A percentile compares a stretch with the other conserved stretches of the same genome.
These are phyloP conservation scores for Wasmannia auropunctata DNA, from an alignment of 1,140 invertebrate genomes.

Conservation along the genomic window DNA sequence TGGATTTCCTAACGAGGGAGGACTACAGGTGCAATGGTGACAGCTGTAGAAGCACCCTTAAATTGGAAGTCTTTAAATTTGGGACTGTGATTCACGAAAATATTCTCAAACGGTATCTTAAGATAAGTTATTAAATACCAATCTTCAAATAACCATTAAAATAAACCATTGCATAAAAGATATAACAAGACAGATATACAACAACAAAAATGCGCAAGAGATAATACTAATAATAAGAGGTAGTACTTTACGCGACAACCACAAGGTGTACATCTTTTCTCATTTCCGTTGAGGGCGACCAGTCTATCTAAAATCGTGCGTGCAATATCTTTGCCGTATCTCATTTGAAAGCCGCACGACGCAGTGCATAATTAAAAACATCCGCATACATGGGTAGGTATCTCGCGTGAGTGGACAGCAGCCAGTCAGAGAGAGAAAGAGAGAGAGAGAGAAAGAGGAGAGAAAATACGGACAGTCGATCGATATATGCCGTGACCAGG, in stretches of 20 bases:
- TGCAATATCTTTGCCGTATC: constrained; percentile 2
- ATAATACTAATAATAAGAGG: no score
- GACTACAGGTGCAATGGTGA: constrained; percentile 54
- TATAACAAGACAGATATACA: not conserved
- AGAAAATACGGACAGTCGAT: constrained; percentile 39
- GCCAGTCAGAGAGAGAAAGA: constrained; percentile 20
- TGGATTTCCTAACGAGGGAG: constrained; percentile 7
- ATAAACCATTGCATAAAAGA: not conserved
- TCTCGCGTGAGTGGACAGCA: constrained; percentile 55
- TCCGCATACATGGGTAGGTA: constrained; percentile 43
- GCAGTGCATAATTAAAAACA: constrained; percentile 56
- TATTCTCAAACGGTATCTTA: not conserved
- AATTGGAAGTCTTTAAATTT: not conserved
- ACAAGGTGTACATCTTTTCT: not conserved
- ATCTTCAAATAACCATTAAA: not conserved
- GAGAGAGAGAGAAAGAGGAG: not conserved
- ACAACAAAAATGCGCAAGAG: not conserved
- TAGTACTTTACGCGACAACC: not conserved
- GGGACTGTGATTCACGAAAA: not conserved
- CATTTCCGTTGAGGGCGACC: not conserved
- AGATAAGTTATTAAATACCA: not conserved
- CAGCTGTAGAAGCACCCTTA: not conserved
- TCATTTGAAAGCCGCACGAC: not conserved
- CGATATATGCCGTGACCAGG: constrained; percentile 41
- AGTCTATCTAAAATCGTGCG: not conserved